Percentiles rank a stretch among this genome's conserved stretches.
phyloP scores from a whole-genome alignment of 2,113 vertebrate genomes.

The Rhabdomys dilectus region DNA sequence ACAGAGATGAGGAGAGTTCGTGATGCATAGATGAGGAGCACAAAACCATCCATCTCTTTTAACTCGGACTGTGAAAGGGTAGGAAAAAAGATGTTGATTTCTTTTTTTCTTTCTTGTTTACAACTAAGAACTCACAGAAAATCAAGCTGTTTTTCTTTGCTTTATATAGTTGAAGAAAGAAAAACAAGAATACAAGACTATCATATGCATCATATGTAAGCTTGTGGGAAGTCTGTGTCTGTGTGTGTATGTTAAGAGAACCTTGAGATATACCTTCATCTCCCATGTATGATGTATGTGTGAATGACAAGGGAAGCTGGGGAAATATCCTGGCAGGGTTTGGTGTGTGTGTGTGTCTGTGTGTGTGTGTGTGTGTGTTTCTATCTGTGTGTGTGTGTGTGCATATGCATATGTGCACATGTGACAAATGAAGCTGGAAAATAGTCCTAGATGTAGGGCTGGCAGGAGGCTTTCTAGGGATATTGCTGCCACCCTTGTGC shows the following conservation, averaged over 20 bases:
- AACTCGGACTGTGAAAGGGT: background rate
- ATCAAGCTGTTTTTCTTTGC: background rate
- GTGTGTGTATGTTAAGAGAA: background rate
- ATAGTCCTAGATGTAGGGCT: too few species aligned
- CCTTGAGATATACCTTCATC: background rate
- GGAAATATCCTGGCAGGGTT: background rate
- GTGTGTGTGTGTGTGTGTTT: background rate
- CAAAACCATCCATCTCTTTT: conserved; percentile 64
- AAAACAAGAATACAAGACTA: conserved; percentile 1
- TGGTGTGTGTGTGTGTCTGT: background rate
- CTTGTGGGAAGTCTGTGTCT: background rate
- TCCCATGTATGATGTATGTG: background rate
- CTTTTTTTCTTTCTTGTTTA: conserved; percentile 44
- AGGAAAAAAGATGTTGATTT: conserved; percentile 52
- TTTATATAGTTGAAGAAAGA: background rate
- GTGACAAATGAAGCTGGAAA: background rate
- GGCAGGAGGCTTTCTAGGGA: background rate
- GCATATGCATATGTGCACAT: background rate
- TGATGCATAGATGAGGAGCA: conserved; percentile 15
- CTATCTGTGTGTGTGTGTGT: background rate
- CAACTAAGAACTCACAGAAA: background rate
- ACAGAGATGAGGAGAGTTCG: background rate
- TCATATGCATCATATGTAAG: background rate
- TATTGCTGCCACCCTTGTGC: background rate
- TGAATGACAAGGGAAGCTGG: background rate